Evolutionary conservation across 2,888 invertebrate genomes (phyloP), one percentile per base, ranked within the genome.

Genomic region (Melipona beecheii): DNA sequence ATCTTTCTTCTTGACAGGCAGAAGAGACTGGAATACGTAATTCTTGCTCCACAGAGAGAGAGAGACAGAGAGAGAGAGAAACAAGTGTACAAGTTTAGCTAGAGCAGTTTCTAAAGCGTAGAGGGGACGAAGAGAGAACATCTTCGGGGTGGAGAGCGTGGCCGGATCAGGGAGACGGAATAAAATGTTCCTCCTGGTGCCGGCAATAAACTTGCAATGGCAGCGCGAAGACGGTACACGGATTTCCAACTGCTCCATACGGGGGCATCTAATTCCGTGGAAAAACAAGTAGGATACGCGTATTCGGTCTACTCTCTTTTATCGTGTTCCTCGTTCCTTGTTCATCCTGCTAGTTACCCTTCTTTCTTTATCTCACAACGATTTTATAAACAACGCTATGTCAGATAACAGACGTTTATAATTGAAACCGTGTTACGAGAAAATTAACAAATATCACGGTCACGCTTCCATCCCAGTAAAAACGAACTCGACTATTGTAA

Each of bases 1-100:
- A 87, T 83, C 81, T 84, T 77, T 84, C 81, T 68, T 62, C 78
- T 68, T 71, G 74, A 78, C 78, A 11, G 76, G 75, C 62, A 68
- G 64, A 79, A 75, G 75, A 79, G 17, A 52, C 56, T n/a, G 31
- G 43, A 43, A 43, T 43, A 43, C 43, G 43, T 43, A 43, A 43
- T 43, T 43, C 43, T 43, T 43, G 43, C 43, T 43, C 9, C 43
- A 43, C 43, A 43, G 1, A 43, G 1, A 43, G 43, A 11, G 43
- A 43, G 9, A 43, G 0, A 36, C 0, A 36, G 36, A 9, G 43
- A 9, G 9, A 43, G 43, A 43, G 43, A 43, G 31, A 31, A 43
- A 43, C 43, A 43, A 43, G 43, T 43, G 9, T 43, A 43, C 11
- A 9, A 9, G n/a, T n/a, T 43, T 43, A 43, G 43, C 43, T 43